These are phyloP conservation scores for Bursaphelenchus okinawaensis DNA, from an alignment of 2,888 invertebrate species.

Conservation along the genomic window DNA sequence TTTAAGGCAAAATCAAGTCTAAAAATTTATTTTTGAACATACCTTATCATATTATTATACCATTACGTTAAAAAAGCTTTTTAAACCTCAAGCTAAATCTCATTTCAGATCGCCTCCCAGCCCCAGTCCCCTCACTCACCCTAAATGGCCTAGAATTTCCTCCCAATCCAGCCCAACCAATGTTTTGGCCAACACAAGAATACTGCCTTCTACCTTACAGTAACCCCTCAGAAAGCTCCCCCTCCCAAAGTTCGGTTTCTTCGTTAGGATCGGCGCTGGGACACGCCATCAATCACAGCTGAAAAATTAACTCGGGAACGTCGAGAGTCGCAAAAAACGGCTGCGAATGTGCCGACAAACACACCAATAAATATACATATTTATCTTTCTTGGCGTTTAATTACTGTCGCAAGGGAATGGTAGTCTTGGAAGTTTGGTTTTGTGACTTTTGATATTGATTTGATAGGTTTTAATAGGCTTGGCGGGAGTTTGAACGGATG, in stretches of 20 bases:
- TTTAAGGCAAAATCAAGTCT: no score
- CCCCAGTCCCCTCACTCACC: not conserved
- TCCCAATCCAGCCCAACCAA: not conserved
- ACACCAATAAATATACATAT: not conserved
- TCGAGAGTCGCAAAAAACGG: not conserved
- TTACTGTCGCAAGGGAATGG: not conserved
- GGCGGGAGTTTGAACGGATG: no score
- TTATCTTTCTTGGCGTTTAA: not conserved
- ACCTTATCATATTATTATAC: no score
- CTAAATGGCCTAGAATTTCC: not conserved
- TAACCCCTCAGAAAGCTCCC: not conserved
- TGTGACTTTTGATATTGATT: no score
- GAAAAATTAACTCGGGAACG: not conserved
- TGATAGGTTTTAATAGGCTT: no score
- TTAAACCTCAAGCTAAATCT: no score
- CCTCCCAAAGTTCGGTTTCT: not conserved
- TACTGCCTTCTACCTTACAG: not conserved
- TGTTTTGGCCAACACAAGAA: not conserved
- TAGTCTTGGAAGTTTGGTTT: no score
- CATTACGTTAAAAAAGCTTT: no score
- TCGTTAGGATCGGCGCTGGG: constrained; percentile 2
- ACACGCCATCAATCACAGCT: constrained; percentile 8
- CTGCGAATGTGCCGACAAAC: not conserved
- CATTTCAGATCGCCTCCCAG: not conserved
- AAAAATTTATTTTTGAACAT: no score